Conservation (phyloP, 2,797 vertebrate genomes). For the Anguilla marmorata region DNA sequence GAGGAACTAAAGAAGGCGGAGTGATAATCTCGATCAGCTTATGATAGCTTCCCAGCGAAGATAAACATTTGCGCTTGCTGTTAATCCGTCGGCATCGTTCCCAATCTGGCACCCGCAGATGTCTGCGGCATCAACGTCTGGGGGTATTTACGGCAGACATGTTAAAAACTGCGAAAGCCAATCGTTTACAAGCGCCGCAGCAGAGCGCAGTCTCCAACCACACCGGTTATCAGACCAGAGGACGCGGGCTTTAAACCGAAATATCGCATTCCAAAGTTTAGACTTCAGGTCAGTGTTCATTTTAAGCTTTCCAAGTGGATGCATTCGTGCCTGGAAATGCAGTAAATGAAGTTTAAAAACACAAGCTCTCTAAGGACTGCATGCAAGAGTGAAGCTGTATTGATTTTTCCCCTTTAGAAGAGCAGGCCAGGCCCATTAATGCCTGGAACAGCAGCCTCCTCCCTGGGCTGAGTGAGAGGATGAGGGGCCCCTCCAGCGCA, state of each 20-base stretch:
- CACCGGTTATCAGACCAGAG: not conserved
- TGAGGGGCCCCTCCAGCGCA: not conserved
- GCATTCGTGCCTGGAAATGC: not conserved
- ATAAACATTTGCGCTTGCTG: not conserved
- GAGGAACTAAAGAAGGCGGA: conserved; percentile 1
- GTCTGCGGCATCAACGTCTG: not conserved
- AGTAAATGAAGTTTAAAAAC: not conserved
- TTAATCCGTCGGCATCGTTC: not conserved
- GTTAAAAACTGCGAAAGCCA: not conserved
- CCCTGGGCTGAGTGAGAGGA: not conserved
- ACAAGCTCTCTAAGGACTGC: not conserved
- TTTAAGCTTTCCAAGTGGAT: not conserved
- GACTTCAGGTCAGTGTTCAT: not conserved
- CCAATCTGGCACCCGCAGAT: not conserved
- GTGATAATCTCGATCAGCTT: not conserved
- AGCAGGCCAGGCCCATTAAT: conserved; percentile 21
- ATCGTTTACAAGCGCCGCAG: too few relatives aligned
- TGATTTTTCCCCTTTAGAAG: conserved; percentile 5
- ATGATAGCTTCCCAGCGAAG: not conserved
- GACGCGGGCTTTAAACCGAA: not conserved
- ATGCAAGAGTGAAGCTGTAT: not conserved
- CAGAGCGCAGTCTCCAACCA: not conserved
- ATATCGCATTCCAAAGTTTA: not conserved
- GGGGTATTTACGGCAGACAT: not conserved
- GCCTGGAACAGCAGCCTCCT: conserved; percentile 5